Evolutionary conservation across 1,140 invertebrate species (phyloP), one percentile per base, ranked within the genome.

Genomic region (Cepaea nemoralis): DNA sequence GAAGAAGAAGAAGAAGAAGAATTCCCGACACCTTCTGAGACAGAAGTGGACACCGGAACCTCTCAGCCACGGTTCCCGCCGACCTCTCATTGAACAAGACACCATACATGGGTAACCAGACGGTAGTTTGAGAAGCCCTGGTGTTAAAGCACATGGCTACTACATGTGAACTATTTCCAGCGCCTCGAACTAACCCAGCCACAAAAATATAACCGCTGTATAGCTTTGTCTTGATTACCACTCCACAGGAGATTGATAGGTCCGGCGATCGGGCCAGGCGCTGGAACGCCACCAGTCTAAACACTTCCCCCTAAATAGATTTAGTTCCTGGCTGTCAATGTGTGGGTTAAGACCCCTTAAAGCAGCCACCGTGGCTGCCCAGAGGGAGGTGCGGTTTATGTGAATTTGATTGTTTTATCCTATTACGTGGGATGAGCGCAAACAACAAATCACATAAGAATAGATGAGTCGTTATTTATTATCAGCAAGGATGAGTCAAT

Each of bases 361-460:
- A 63, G 27, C 59, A 63, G 10, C 27, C n/a, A 31, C 3, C 22
- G n/a, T 31, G 6, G n/a, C 16, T 31, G 16, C 59, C 59, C 27
- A 63, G 6, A 31, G 27, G n/a, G 5, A 63, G 33, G 59, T 63
- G 1, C 22, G n/a, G 10, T 63, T 63, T 63, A 63, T 63, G 27
- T 6, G 27, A 63, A 63, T 31, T 27, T 63, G 59, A 63, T 27
- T 63, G 27, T 63, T 63, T 31, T 63, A 6, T 2, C 27, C n/a
- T 8, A 31, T 31, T 31, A 31, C 10, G 27, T 27, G 27, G 59
- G n/a, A 2, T 63, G 59, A 5, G 27, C n/a, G 59, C 27, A 31
- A 63, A 63, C 59, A 63, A 31, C 59, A 63, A 63, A 63, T 63
- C 19, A 10, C 16, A 63, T 63, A 63, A 63, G 59, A 63, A 63